Evolutionary conservation across 2,797 vertebrate genomes (phyloP), one percentile per base, ranked within the genome.

Genomic region (Urosaurus nigricauda): DNA sequence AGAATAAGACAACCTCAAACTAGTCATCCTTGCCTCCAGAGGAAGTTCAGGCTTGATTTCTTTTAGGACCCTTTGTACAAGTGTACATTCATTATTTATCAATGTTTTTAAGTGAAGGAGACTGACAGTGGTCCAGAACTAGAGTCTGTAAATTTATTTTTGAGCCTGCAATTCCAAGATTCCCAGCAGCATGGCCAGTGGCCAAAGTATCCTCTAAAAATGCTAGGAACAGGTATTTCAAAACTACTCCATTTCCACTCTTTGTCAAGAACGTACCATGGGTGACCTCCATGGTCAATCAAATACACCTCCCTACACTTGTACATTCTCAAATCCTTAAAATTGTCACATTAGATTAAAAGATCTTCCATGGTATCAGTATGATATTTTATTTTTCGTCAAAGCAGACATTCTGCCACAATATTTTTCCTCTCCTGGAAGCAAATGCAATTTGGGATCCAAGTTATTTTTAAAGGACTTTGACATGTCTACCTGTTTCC

Each of bases 361-460:
- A 83, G 17, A 78, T 37, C 24, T 7, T 29, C 40, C 40, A 63
- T 51, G 19, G 4, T 51, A 51, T 68, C 56, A 56, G 94, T 73
- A 71, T 51, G 60, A 19, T 65, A 63, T 71, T 88, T 0, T 0
- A 24, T 17, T n/a, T n/a, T n/a, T n/a, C n/a, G 81, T 2, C 0
- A 17, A 88, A 85, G 43, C 58, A 92, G 16, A 91, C 84, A 87
- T 1, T 5, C 63, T 68, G 68, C 85, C 85, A 83, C 58, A 51
- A 85, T 91, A 32, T 32, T 37, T 19, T 70, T 43, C 3, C 73
- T 79, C 83, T 82, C 77, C 75, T 92, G 78, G 79, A 89, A 94
- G 91, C 60, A 93, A 90, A 93, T 88, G 37, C 35, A 26, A 92
- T 80, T 63, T n/a, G 90, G 88, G 68, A 85, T 37, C 58, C 65